Base-by-base conservation (phyloP, 2,113 vertebrate species). In the Ictidomys tridecemlineatus region DNA sequence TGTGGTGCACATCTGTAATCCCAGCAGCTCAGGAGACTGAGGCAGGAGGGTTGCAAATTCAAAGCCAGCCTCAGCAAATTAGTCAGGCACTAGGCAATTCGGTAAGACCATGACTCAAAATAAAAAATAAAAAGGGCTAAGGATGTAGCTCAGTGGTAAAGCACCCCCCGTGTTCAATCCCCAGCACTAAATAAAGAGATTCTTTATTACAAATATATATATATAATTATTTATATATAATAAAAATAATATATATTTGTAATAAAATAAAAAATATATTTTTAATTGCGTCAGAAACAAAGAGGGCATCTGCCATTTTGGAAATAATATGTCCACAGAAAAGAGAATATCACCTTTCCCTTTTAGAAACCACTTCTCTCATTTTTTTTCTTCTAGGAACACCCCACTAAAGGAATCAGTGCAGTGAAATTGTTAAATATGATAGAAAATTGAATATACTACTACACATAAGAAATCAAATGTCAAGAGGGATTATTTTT, bases 301-400 rank as follows among this genome's bases (percentile, higher is more conserved):
- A 93, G 39, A 34, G 2, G 2, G 16, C 18, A 37, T 39, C 67
- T 94, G 61, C 13, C 85, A 13, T 77, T 79, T 76, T n/a, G 42
- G 18, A 89, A 83, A 73, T 42, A 87, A 65, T 2, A 10, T 7
- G 42, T 82, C 73, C 76, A 28, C 11, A 77, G 69, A 94, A 76
- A 67, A 93, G 83, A 93, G 18, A 48, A 80, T 37, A 34, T 58
- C 56, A 91, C 37, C 4, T 37, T 51, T 70, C 53, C 42, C 9
- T 67, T 48, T 67, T 22, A 89, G 45, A 85, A 61, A 61, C 5
- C 5, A 67, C 8, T 51, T 72, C 39, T 58, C 17, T 76, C n/a
- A 48, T 93, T 61, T 96, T 92, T 88, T 24, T 84, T 73, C n/a
- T 93, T 67, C 67, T 32, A 91, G 78, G 56, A 95, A 79, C 61